Evolutionary conservation across 2,888 invertebrate species (phyloP).

Genomic region (Tiliacea citrago): DNA sequence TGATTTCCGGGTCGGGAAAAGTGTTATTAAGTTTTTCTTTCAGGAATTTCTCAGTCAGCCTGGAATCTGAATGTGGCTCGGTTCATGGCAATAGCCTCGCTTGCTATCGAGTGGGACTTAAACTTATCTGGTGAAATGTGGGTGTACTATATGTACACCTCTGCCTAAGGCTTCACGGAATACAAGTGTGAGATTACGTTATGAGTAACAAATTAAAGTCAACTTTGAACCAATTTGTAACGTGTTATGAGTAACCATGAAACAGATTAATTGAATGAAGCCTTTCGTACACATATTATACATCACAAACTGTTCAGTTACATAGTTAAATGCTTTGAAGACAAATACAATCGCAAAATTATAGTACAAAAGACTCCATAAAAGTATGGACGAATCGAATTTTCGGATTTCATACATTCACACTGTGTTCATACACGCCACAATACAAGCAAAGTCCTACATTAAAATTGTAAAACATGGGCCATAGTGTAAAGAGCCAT

Average conservation of each 20-base stretch:
- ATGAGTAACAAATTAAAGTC: background rate
- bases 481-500: slow-evolving; percentile 27
- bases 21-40: background rate
- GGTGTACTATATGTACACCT: background rate
- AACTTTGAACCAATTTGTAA: background rate
- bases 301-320: background rate
- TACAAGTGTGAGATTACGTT: background rate
- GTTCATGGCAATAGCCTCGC: background rate
- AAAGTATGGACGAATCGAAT: background rate
- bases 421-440: background rate
- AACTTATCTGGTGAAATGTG: background rate
- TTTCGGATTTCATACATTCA: background rate
- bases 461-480: slow-evolving; percentile 30
- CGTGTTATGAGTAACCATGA: background rate
- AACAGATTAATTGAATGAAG: background rate
- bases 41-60: background rate
- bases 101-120: background rate
- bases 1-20: background rate
- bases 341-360: background rate
- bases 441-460: slow-evolving; percentile 7
- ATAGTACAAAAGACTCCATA: background rate
- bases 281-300: background rate
- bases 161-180: background rate
- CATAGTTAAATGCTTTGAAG: background rate
- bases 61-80: too few relatives aligned